Evolutionary conservation across 2,888 invertebrate species (phyloP).

Genomic region (Calliopum simillimum): DNA sequence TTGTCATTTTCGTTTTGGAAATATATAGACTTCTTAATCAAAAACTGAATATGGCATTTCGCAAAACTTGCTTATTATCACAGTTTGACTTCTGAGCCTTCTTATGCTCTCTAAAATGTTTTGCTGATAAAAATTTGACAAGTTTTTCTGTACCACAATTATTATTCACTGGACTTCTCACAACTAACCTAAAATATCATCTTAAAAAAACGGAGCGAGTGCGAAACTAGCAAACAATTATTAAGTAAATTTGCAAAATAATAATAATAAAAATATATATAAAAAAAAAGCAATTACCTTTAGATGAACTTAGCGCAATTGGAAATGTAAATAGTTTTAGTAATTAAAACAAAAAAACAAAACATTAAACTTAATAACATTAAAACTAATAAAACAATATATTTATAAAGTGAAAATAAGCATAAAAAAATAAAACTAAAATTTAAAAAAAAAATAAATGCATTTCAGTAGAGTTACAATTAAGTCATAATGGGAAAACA

Average conservation of each 20-base stretch:
- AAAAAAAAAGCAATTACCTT: conserved; percentile 59
- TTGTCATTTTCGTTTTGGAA: too few species aligned
- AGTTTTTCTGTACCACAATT: too few species aligned
- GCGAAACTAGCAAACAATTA: conserved; percentile 28
- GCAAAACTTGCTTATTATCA: too few species aligned
- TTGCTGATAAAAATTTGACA: too few species aligned
- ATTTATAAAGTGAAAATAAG: background rate
- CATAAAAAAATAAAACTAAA: conserved; percentile 1
- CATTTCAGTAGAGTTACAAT: conserved; percentile 6
- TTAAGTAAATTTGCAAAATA: conserved; percentile 38
- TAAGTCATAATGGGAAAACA: conserved; percentile 22
- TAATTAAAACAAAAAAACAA: too few species aligned
- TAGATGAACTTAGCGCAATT: conserved; percentile 68
- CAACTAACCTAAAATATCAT: too few species aligned
- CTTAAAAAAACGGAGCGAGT: conserved; percentile 32
- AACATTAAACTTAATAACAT: conserved; percentile 15
- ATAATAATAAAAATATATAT: conserved; percentile 29
- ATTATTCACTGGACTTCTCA: too few species aligned
- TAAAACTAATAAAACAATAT: conserved; percentile 22
- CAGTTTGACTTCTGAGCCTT: too few species aligned
- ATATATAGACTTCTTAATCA: too few species aligned
- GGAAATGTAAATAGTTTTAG: conserved; percentile 66
- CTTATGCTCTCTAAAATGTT: too few species aligned
- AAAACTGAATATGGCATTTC: too few species aligned
- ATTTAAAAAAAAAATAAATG: too few species aligned